A percentile compares a stretch with the other conserved stretches of the same genome.
phyloP scores from a whole-genome alignment of 2,113 vertebrate genomes.

The Pygoscelis adeliae region DNA sequence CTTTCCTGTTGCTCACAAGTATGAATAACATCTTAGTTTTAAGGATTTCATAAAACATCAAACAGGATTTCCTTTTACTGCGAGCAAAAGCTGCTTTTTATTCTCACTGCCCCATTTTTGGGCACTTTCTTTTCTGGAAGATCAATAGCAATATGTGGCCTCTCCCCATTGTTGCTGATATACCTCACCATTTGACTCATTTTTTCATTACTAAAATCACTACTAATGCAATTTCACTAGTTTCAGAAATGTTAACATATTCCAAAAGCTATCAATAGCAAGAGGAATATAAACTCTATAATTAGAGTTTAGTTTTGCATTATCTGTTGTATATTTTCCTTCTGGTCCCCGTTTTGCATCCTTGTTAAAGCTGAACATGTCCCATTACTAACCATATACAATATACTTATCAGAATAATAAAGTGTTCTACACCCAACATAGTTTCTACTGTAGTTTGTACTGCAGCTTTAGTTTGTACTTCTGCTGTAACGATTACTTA shows the following conservation, averaged over 20 bases:
- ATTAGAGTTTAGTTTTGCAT: neutral
- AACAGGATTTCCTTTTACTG: constrained; percentile 5
- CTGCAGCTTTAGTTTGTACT: neutral
- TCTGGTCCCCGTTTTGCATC: neutral
- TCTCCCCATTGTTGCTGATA: neutral
- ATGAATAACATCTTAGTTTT: neutral
- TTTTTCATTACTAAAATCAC: neutral
- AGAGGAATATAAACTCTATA: neutral
- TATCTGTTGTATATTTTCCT: neutral
- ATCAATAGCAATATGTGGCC: neutral
- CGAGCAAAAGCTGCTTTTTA: neutral
- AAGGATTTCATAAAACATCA: neutral
- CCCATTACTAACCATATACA: neutral
- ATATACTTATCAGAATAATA: neutral
- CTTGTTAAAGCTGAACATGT: neutral
- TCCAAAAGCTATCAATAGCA: neutral
- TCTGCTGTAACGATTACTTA: constrained; percentile 36
- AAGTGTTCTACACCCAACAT: neutral
- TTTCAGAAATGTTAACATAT: neutral
- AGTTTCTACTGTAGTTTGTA: neutral
- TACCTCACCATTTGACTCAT: neutral
- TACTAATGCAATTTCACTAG: neutral
- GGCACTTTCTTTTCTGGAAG: neutral
- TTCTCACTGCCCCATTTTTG: neutral
- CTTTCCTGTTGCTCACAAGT: neutral